Evolutionary conservation across 2,888 invertebrate genomes (phyloP), one percentile per base, ranked within the genome.

Genomic region (Meganola albula): DNA sequence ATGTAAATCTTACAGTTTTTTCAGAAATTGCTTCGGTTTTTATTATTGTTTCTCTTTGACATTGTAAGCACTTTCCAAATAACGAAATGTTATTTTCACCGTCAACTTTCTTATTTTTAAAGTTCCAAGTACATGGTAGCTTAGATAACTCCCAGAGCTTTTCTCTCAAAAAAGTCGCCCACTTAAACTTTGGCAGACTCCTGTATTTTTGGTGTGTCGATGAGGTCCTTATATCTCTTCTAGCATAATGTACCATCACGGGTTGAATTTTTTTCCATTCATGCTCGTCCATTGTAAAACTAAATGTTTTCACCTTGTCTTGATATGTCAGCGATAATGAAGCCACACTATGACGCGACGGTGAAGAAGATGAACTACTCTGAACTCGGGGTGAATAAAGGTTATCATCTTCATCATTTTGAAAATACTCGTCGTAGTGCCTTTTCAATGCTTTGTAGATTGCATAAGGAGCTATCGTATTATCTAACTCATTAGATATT

Each of bases 1-100:
- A 3, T 20, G 28, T 28, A 12, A 28, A 20, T 20, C 12, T 28
- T 28, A 18, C 11, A 27, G 20, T 10, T 27, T 11, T 27, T 27
- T 20, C 16, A 11, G 28, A 18, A 27, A 27, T 5, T 16, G 27
- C 20, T 16, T 16, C 16, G 16, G 16, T 5, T 16, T 16, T 16
- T 4, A 16, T 16, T 16, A 16, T 6, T 5, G 16, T 16, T 16
- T 16, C 6, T 16, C 16, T 16, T 11, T 16, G 11, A 27, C 27
- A 27, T 27, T 27, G 27, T 11, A 11, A 10, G 27, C 24, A 24
- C 11, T 24, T 10, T 10, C 24, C 24, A 10, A 8, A 12, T 10
- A 24, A 8, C 8, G 11, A 24, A 24, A 24, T 24, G 11, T 24
- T 10, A 24, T 24, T 10, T 11, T 24, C 12, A 24, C 8, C 10